Percentiles rank a stretch among this genome's conserved stretches.
Evolutionary conservation across 2,797 vertebrate species (phyloP).

Genomic region (Limnodromus scolopaceus): DNA sequence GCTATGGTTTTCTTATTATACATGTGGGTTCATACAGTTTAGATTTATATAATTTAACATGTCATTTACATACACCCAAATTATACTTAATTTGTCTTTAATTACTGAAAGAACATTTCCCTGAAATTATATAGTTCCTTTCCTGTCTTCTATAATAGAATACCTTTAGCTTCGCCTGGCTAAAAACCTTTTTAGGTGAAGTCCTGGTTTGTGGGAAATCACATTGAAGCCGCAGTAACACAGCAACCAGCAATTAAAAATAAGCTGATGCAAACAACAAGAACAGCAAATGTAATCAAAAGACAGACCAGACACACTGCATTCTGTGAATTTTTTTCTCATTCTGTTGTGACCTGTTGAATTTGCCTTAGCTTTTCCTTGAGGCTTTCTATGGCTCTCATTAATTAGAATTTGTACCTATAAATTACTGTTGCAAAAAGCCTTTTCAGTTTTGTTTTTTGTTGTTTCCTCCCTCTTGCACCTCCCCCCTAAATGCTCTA

Average conservation of each 20-base stretch:
- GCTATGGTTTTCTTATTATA: neutral
- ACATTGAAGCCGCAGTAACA: neutral
- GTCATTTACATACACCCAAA: neutral
- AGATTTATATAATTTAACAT: neutral
- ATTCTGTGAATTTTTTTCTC: slow-evolving; percentile 46
- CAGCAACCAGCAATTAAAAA: slow-evolving; percentile 57
- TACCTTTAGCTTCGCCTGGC: neutral
- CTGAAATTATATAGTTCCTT: neutral
- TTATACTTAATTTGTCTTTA: slow-evolving; percentile 38
- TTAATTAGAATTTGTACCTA: slow-evolving; percentile 21
- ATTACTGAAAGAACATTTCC: slow-evolving; percentile 9
- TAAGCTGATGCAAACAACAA: slow-evolving; percentile 48
- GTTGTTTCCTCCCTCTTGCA: neutral
- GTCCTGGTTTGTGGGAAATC: slow-evolving; percentile 57
- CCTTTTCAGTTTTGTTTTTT: neutral
- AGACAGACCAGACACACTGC: slow-evolving; percentile 39
- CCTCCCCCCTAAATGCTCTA: neutral
- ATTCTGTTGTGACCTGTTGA: slow-evolving; percentile 10
- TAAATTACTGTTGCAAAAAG: neutral
- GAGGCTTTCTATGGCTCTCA: neutral
- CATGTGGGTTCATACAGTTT: neutral
- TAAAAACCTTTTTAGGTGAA: slow-evolving; percentile 26
- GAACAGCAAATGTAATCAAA: slow-evolving; percentile 57
- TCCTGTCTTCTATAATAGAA: neutral
- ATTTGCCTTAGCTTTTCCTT: slow-evolving; percentile 41